Percentiles rank a stretch among this genome's conserved stretches.
Evolutionary conservation across 1,140 invertebrate species (phyloP).

Genomic region (Anoplolepis gracilipes): DNA sequence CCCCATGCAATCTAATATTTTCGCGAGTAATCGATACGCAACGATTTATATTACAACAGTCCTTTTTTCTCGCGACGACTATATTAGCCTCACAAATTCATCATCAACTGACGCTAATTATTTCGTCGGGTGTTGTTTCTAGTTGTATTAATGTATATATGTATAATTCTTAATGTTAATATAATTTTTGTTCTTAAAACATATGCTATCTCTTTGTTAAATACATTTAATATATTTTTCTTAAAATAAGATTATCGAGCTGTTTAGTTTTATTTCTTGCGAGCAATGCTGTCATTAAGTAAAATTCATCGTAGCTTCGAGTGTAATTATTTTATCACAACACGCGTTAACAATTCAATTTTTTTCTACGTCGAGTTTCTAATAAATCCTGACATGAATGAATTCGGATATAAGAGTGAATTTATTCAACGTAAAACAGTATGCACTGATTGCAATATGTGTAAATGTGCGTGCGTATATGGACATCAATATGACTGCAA

Average conservation of each 20-base stretch:
- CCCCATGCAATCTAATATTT: slow-evolving; percentile 41
- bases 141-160: no score
- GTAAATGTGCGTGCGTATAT: neutral
- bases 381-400: slow-evolving; percentile 15
- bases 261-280: neutral
- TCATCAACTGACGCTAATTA: slow-evolving; percentile 47
- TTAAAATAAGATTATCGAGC: no score
- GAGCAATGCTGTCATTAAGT: neutral
- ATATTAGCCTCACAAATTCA: neutral
- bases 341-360: neutral
- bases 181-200: no score
- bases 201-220: no score
- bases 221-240: no score
- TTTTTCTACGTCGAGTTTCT: neutral
- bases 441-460: slow-evolving; percentile 18
- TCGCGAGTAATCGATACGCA: slow-evolving; percentile 32
- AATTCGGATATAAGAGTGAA: slow-evolving; percentile 23
- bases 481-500: neutral
- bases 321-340: neutral
- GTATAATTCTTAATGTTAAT: no score
- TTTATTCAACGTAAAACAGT: slow-evolving; percentile 35
- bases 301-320: neutral
- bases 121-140: slow-evolving; percentile 23
- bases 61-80: slow-evolving; percentile 18
- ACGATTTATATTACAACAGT: slow-evolving; percentile 30